A percentile compares a stretch with the other conserved stretches of the same genome.
Evolutionary conservation across 2,797 vertebrate species (phyloP).

Genomic region (Epinephelus coioides): DNA sequence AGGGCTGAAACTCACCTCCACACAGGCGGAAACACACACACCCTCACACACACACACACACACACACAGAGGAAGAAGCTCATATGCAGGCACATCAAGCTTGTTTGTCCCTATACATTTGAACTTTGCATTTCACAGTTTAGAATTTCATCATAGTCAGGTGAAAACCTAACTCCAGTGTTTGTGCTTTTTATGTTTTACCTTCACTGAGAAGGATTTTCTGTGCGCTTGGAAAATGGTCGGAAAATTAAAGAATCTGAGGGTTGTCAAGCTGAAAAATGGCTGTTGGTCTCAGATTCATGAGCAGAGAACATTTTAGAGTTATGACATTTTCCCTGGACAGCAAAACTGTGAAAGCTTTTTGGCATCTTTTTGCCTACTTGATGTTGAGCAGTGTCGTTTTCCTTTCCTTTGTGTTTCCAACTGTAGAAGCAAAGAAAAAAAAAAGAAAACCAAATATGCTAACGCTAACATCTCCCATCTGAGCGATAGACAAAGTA

Average conservation of each 20-base stretch:
- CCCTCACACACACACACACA: conserved; percentile 11
- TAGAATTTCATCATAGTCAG: conserved; percentile 2
- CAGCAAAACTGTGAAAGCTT: neutral
- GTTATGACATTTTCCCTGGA: neutral
- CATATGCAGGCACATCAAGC: neutral
- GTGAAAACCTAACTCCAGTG: neutral
- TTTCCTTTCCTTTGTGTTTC: neutral
- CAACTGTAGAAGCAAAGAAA: neutral
- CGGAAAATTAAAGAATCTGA: no score
- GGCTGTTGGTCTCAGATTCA: neutral
- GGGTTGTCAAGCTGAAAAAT: neutral
- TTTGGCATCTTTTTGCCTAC: neutral
- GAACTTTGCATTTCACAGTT: neutral
- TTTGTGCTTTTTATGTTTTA: neutral
- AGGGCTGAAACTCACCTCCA: conserved; percentile 37
- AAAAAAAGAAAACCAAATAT: neutral
- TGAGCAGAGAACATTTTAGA: neutral
- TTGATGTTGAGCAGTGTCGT: neutral
- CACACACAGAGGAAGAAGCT: conserved; percentile 6
- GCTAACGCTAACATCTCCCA: neutral
- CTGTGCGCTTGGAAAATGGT: neutral
- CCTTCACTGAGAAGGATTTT: neutral
- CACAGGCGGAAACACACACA: conserved; percentile 10
- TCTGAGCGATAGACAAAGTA: neutral
- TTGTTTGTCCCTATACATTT: neutral